Conservation (phyloP, 1,140 invertebrate genomes). For the Tachypleus tridentatus region DNA sequence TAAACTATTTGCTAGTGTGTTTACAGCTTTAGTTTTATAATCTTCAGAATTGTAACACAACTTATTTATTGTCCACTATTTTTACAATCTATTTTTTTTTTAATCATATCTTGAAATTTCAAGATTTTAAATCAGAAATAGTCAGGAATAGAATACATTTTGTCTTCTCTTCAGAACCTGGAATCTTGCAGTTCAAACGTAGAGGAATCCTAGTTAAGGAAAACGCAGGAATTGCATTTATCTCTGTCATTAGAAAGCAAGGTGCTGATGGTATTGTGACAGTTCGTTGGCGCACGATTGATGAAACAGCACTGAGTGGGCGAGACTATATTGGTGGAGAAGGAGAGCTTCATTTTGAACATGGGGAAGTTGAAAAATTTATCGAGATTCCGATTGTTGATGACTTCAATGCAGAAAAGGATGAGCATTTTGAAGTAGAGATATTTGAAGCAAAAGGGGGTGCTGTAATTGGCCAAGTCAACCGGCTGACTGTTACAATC, state of each 20-base stretch:
- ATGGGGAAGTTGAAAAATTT: constrained; percentile 40
- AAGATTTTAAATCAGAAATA: background rate
- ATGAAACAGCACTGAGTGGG: constrained; percentile 44
- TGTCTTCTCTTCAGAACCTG: constrained; percentile 41
- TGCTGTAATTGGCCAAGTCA: constrained; percentile 43
- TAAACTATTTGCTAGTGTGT: no score
- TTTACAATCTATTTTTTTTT: no score
- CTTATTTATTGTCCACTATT: no score
- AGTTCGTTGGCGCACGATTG: constrained; percentile 46
- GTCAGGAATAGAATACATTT: background rate
- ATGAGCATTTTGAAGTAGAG: constrained; percentile 51
- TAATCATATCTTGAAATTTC: background rate
- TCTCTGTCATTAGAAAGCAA: constrained; percentile 41
- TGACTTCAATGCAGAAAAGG: constrained; percentile 49
- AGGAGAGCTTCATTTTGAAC: constrained; percentile 44
- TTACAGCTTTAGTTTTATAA: no score
- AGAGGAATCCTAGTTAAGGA: constrained; percentile 49
- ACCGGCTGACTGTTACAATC: constrained; percentile 49
- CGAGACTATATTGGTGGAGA: constrained; percentile 43
- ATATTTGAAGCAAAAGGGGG: constrained; percentile 42
- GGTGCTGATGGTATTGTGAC: constrained; percentile 46
- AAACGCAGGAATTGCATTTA: constrained; percentile 41
- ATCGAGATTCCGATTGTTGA: constrained; percentile 49
- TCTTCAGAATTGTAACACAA: no score
- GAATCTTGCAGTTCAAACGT: constrained; percentile 46